Conservation (phyloP, 2,888 invertebrate genomes). For the Oscheius myriophilus region DNA sequence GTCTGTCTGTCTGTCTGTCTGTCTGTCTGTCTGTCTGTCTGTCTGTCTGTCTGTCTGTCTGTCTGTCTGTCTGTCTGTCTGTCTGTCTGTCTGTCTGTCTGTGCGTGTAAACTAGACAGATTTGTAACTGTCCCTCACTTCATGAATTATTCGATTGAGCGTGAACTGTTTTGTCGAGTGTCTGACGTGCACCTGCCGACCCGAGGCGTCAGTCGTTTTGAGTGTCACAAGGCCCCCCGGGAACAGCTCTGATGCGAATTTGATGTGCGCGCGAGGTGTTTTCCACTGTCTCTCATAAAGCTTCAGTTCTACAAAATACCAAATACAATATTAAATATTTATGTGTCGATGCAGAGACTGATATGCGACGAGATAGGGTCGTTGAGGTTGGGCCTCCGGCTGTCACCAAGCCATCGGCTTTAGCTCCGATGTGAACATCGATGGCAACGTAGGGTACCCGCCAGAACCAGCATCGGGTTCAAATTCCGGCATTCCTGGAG, state of each 20-base stretch:
- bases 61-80: too few species aligned
- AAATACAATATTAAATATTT: conserved; percentile 16
- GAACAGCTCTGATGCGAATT: conserved; percentile 22
- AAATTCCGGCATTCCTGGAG: conserved; percentile 13
- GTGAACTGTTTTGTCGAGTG: conserved; percentile 14
- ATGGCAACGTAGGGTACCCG: conserved; percentile 25
- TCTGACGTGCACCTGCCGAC: conserved; percentile 18
- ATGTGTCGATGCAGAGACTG: conserved; percentile 18
- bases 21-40: too few species aligned
- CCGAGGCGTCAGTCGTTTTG: conserved; percentile 26
- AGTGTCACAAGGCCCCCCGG: conserved; percentile 17
- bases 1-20: too few species aligned
- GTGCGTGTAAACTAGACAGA: too few species aligned
- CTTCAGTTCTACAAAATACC: too few species aligned
- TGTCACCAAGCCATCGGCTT: conserved; percentile 34
- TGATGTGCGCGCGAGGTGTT: conserved; percentile 3
- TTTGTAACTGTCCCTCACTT: too few species aligned
- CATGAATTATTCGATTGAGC: background rate
- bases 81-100: too few species aligned
- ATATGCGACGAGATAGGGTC: conserved; percentile 18
- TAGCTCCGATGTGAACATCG: conserved; percentile 28
- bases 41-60: too few species aligned
- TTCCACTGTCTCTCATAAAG: too few species aligned
- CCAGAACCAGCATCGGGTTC: conserved; percentile 16
- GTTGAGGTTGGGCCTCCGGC: background rate